Base-by-base conservation (phyloP, 2,113 vertebrate genomes). In the Dendropsophus ebraccatus region DNA sequence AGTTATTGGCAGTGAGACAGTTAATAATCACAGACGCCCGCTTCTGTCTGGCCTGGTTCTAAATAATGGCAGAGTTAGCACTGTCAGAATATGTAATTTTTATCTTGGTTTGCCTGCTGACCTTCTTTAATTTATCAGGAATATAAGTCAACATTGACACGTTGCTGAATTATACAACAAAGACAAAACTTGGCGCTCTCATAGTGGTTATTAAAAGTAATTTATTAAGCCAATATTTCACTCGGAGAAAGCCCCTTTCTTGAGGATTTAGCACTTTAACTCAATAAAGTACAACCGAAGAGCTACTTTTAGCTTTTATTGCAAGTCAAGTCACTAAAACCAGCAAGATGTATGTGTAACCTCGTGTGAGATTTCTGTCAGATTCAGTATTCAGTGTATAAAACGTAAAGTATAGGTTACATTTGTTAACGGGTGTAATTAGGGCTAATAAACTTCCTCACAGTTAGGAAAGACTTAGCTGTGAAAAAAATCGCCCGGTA, bases 171-270 rank as follows among this genome's bases (percentile, higher is more conserved):
- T 81, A 87, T 87, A 87, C 78, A 87, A 87, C 78, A 87, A 84
- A 87, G 77, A 81, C 67, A 81, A 81, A 74, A 81, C 85, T 87
- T 87, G 85, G 78, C 85, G 47, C 77, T 69, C 62, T 81, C 77
- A 35, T 62, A 81, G 85, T 81, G 69, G 78, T 81, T 87, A 81
- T 87, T 81, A 87, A 74, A 87, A 73, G 50, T 81, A 81, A 87
- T 87, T 87, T 87, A 87, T 87, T 32, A 81, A 74, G 85, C 52
- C 85, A 81, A 81, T 87, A 87, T 87, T 87, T 81, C 78, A 74
- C 77, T 73, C 12, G 4, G 25, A 72, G 78, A 87, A 74, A 81
- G 85, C 77, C 69, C 56, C 67, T 70, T 85, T 87, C 85, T 81
- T 32, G 70, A 62, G 78, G 54, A 49, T 87, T 87, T 74, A 60